Percentiles rank a stretch among this genome's conserved stretches.
Evolutionary conservation across 2,113 vertebrate species (phyloP).

Genomic region (Microtus oregoni): DNA sequence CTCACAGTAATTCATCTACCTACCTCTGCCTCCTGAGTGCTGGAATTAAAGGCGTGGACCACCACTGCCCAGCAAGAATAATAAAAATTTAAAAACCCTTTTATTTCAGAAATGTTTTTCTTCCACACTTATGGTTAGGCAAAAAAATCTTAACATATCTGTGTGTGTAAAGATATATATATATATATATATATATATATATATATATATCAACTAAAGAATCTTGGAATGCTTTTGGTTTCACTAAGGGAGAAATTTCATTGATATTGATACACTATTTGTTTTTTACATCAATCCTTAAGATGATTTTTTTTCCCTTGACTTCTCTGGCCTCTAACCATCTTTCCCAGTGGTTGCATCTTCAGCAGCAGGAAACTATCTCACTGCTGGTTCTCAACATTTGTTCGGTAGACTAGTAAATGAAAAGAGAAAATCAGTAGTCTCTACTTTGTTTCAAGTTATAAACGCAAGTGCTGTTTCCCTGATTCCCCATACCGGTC

Average conservation of each 20-base stretch:
- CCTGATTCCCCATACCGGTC: not conserved
- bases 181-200: too few relatives aligned
- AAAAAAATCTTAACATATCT: not conserved
- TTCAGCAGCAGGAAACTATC: conserved; percentile 59
- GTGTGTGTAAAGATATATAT: too few relatives aligned
- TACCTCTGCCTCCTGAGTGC: too few relatives aligned
- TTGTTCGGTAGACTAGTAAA: not conserved
- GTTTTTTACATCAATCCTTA: conserved; percentile 30
- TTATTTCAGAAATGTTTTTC: conserved; percentile 35
- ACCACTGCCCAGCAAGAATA: not conserved
- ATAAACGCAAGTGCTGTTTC: not conserved
- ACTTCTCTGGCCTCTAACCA: conserved; percentile 6
- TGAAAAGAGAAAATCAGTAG: conserved; percentile 51
- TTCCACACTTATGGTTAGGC: conserved; percentile 24
- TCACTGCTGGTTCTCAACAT: conserved; percentile 48
- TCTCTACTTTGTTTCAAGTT: not conserved
- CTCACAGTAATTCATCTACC: too few relatives aligned
- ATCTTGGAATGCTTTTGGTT: conserved; percentile 46
- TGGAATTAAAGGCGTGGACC: too few relatives aligned
- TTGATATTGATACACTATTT: conserved; percentile 27
- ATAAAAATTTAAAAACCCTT: not conserved
- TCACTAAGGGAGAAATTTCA: conserved; percentile 26
- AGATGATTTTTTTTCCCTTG: conserved; percentile 45
- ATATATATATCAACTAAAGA: too few relatives aligned
- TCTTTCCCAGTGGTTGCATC: conserved; percentile 33